These are phyloP conservation scores for Oxyruncus cristatus DNA, from an alignment of 2,113 vertebrate genomes.

Conservation along the genomic window DNA sequence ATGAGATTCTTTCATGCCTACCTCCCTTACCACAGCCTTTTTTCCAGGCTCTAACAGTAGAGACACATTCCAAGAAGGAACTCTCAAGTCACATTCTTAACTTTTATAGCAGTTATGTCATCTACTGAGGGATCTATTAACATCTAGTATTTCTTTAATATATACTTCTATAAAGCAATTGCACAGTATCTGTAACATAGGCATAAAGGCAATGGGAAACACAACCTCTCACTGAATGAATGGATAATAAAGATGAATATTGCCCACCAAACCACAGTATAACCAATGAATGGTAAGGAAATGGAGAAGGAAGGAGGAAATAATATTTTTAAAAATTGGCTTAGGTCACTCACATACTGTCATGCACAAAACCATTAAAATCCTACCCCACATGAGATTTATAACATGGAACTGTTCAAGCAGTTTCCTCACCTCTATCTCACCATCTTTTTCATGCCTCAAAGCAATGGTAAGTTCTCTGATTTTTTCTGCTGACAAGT, in stretches of 20 bases:
- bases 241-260: background rate
- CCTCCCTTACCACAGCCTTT: background rate
- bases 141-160: background rate
- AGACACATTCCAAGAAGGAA: background rate
- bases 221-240: background rate
- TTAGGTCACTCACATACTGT: background rate
- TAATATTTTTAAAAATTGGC: background rate
- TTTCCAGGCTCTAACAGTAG: background rate
- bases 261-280: background rate
- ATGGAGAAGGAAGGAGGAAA: background rate
- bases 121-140: background rate
- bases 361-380: background rate
- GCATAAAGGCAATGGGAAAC: background rate
- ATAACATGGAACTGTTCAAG: background rate
- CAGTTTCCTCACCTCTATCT: conserved; percentile 78
- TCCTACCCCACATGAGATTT: background rate
- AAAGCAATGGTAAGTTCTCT: conserved; percentile 65
- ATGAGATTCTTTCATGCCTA: background rate
- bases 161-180: background rate
- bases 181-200: background rate
- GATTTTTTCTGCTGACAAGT: conserved; percentile 51
- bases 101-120: background rate
- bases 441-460: conserved; percentile 73
- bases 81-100: background rate
- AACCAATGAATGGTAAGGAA: background rate